Conservation (phyloP, 2,888 invertebrate genomes). For the Nomada ruficornis region DNA sequence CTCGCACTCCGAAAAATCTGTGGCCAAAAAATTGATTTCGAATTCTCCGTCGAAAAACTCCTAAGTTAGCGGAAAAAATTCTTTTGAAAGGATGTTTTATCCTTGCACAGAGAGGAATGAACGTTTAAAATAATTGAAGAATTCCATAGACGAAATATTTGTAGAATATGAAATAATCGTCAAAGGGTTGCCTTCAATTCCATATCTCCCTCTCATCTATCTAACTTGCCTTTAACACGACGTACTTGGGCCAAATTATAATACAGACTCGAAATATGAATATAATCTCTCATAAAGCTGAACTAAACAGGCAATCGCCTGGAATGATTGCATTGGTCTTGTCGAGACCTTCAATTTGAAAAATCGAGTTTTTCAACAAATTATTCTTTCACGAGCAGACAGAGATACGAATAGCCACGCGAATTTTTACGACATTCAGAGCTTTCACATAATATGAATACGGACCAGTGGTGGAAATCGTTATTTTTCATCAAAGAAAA, state of each 20-base stretch:
- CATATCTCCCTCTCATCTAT: neutral
- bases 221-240: neutral
- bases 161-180: neutral
- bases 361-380: too few relatives aligned
- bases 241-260: neutral
- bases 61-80: neutral
- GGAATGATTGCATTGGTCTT: neutral
- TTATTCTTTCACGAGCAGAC: too few relatives aligned
- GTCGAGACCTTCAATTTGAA: too few relatives aligned
- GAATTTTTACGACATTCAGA: slow-evolving; percentile 45
- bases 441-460: slow-evolving; percentile 33
- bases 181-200: neutral
- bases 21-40: neutral
- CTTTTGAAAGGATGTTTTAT: neutral
- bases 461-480: slow-evolving; percentile 2
- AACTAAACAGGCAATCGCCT: neutral
- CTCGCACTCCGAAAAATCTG: neutral
- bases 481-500: slow-evolving; percentile 53
- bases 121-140: neutral
- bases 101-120: neutral
- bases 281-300: neutral
- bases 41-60: neutral
- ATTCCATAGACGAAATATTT: neutral
- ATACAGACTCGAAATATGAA: slow-evolving; percentile 13
- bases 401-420: neutral